Conservation (phyloP, 2,113 vertebrate species). For the Gavia stellata region DNA sequence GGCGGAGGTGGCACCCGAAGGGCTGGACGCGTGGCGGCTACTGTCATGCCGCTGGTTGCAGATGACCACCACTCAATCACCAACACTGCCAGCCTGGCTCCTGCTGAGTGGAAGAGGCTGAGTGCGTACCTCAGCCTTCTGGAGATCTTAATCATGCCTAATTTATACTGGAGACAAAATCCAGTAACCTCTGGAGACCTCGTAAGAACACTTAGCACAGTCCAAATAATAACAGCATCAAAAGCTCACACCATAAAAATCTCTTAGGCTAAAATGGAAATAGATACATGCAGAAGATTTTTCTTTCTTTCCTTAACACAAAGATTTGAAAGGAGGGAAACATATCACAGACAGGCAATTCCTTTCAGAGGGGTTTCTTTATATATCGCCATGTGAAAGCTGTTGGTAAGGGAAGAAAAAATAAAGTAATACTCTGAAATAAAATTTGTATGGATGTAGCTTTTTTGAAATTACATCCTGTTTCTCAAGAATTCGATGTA, state of each 20-base stretch:
- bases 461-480: conserved; percentile 14
- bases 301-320: not conserved
- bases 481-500: conserved; percentile 34
- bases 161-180: not conserved
- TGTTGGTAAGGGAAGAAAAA: conserved; percentile 29
- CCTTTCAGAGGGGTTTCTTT: not conserved
- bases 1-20: not conserved
- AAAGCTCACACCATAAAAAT: not conserved
- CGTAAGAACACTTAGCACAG: not conserved
- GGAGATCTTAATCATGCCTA: not conserved
- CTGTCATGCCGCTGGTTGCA: rapidly evolving
- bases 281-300: not conserved
- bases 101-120: not conserved
- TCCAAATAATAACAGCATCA: not conserved
- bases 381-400: not conserved
- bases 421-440: conserved; percentile 30
- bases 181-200: not conserved
- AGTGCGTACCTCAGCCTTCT: not conserved
- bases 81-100: not conserved
- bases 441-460: conserved; percentile 2
- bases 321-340: not conserved
- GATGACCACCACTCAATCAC: rapidly evolving
- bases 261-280: not conserved
- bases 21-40: rapidly evolving
- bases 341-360: not conserved